Conservation (phyloP, 2,888 invertebrate genomes). For the Parnassius apollo region DNA sequence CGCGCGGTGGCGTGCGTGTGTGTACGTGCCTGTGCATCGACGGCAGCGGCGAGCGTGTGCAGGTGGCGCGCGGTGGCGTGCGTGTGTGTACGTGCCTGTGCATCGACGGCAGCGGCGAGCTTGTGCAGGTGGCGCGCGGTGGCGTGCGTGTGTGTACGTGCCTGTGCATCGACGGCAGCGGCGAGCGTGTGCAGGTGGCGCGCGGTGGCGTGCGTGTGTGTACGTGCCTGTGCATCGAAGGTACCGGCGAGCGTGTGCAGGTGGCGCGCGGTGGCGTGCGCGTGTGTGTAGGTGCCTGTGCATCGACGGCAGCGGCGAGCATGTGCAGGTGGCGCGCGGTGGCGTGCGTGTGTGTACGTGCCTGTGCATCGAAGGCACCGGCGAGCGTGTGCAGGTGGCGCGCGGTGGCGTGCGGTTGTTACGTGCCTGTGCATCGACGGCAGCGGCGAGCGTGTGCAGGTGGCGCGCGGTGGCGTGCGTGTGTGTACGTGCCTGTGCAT, state of each 20-base stretch:
- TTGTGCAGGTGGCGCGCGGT: conserved; percentile 85
- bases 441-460: conserved; percentile 84
- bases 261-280: conserved; percentile 83
- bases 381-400: conserved; percentile 85
- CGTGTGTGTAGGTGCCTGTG: conserved; percentile 50
- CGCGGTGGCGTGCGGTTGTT: conserved; percentile 82
- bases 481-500: conserved; percentile 50
- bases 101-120: conserved; percentile 78
- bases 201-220: conserved; percentile 79
- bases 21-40: no score
- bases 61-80: no score
- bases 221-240: conserved; percentile 55
- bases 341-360: conserved; percentile 58
- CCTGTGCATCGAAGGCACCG: conserved; percentile 64
- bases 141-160: conserved; percentile 58
- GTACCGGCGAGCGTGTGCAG: conserved; percentile 84
- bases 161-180: conserved; percentile 64
- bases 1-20: conserved; percentile 83
- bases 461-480: conserved; percentile 82
- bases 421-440: conserved; percentile 60
- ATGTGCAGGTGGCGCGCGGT: conserved; percentile 85
- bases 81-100: conserved; percentile 50
- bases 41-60: conserved; percentile 70
- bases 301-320: conserved; percentile 78
- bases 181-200: conserved; percentile 85